These are phyloP conservation scores for Laticauda laticaudata DNA, from an alignment of 2,113 vertebrate species.

Conservation along the genomic window DNA sequence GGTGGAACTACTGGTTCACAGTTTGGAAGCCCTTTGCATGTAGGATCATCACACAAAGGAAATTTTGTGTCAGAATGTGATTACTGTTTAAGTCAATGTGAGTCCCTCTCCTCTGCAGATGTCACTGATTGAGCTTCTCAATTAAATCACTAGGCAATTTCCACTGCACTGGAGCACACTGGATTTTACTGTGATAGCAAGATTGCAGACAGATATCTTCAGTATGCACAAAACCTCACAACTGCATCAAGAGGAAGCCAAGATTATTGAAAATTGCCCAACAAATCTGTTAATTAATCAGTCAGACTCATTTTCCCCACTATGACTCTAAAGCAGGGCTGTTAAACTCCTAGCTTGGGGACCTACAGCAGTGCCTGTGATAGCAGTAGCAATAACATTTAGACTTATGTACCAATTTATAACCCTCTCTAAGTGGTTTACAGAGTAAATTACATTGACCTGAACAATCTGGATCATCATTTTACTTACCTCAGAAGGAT, in stretches of 20 bases:
- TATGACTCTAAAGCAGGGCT: background rate
- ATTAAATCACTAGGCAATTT: background rate
- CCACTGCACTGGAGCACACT: background rate
- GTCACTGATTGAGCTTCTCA: background rate
- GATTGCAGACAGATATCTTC: background rate
- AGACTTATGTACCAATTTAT: too few relatives aligned
- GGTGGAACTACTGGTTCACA: background rate
- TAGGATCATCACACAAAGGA: background rate
- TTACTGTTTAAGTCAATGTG: background rate
- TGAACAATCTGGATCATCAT: too few relatives aligned
- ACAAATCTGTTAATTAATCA: background rate
- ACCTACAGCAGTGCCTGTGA: too few relatives aligned
- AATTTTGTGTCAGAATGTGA: background rate
- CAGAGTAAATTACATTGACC: too few relatives aligned
- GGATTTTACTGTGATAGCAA: background rate
- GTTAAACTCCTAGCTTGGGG: too few relatives aligned
- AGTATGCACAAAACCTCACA: background rate
- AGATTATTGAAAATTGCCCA: background rate
- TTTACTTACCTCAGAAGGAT: too few relatives aligned
- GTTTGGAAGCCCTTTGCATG: background rate
- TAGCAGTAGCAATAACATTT: too few relatives aligned
- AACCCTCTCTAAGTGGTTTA: too few relatives aligned
- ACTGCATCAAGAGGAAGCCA: background rate
- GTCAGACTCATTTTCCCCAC: background rate
- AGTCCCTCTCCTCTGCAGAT: background rate